Percentiles rank a stretch among this genome's conserved stretches.
Evolutionary conservation across 2,113 vertebrate species (phyloP).

Genomic region (Pelecanoides urinatrix): DNA sequence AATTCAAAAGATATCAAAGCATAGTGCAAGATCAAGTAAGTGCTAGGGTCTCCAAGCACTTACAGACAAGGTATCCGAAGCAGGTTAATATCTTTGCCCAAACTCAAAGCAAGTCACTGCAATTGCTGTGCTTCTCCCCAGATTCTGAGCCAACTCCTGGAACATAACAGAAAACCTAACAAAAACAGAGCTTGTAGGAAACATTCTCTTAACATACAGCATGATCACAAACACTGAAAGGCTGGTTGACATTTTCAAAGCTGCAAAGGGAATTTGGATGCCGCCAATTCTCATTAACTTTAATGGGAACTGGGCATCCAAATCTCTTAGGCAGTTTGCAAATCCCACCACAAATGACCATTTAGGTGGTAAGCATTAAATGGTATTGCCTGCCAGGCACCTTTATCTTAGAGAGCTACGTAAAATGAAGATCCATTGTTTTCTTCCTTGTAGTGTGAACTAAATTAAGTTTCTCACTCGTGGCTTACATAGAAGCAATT

Average conservation of each 20-base stretch:
- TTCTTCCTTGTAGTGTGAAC: neutral
- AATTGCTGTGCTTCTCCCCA: neutral
- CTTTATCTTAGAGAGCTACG: neutral
- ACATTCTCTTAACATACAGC: constrained; percentile 34
- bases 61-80: neutral
- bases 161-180: constrained; percentile 13
- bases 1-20: neutral
- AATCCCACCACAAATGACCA: constrained; percentile 61
- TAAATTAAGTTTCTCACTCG: constrained; percentile 29
- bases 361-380: constrained; percentile 53
- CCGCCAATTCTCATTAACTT: constrained; percentile 64
- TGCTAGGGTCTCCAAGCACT: neutral
- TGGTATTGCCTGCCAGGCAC: constrained; percentile 17
- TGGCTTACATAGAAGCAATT: neutral
- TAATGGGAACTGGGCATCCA: constrained; percentile 60
- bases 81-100: neutral
- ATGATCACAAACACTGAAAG: constrained; percentile 55
- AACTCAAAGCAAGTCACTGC: neutral
- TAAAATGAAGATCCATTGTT: constrained; percentile 9
- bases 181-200: constrained; percentile 47
- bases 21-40: neutral
- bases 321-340: constrained; percentile 59
- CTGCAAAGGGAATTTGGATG: constrained; percentile 61
- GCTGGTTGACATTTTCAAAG: constrained; percentile 61
- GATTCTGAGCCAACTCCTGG: neutral